Evolutionary conservation across 35 echinoderm and acorn worm genomes (phyloP).

Genomic region (Strongylocentrotus purpuratus): DNA sequence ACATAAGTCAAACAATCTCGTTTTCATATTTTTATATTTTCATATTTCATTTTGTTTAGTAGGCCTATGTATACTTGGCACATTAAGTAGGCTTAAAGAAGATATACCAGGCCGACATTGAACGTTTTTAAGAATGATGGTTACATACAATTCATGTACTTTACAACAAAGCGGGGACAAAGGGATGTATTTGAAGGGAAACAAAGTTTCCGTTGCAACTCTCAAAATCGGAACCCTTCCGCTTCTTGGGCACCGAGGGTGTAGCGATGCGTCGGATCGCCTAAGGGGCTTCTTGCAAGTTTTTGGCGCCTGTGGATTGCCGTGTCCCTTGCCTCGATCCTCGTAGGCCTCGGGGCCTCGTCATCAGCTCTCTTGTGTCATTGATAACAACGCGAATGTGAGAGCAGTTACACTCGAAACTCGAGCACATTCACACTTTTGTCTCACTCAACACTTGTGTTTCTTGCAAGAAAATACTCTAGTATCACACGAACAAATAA

Average conservation of each 20-base stretch:
- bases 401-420: neutral
- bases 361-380: neutral
- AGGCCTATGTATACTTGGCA: too few species aligned
- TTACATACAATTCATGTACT: too few species aligned
- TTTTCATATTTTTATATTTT: too few species aligned
- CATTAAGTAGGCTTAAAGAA: too few species aligned
- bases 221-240: neutral
- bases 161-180: too few species aligned
- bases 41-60: too few species aligned
- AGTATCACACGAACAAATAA: neutral
- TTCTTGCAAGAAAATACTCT: neutral
- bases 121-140: too few species aligned
- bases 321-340: neutral
- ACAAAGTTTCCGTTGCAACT: neutral
- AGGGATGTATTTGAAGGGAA: too few species aligned
- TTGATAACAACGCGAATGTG: neutral
- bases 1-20: too few species aligned
- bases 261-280: neutral
- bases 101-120: too few species aligned
- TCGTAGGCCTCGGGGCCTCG: neutral
- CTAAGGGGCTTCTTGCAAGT: neutral
- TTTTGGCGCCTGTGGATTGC: neutral
- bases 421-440: neutral
- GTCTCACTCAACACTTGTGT: neutral
- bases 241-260: neutral